Conservation (phyloP, 2,888 invertebrate genomes). For the Ophion ventricosus region DNA sequence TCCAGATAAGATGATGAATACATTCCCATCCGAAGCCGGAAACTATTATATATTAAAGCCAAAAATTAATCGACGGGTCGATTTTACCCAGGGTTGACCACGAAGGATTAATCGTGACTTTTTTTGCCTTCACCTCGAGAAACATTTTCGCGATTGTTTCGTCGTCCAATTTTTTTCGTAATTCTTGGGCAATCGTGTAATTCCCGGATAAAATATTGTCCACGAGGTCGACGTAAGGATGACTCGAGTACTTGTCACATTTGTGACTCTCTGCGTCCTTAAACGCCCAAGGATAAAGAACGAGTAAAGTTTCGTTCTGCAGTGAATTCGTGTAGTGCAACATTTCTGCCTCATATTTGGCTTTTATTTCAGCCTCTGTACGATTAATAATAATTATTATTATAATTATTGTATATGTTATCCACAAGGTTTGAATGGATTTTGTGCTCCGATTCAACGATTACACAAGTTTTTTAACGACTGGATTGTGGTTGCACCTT, state of each 20-base stretch:
- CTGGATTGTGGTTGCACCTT: conserved; percentile 71
- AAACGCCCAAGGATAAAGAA: conserved; percentile 81
- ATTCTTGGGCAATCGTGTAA: conserved; percentile 77
- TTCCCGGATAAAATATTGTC: conserved; percentile 77
- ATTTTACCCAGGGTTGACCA: too few species aligned
- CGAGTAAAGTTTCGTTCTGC: conserved; percentile 76
- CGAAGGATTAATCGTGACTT: too few species aligned
- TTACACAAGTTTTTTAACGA: not conserved
- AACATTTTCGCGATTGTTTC: conserved; percentile 75
- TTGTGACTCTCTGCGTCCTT: conserved; percentile 80
- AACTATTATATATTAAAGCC: too few species aligned
- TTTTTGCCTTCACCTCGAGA: conserved; percentile 73
- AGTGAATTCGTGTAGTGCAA: conserved; percentile 75
- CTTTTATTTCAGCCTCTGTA: conserved; percentile 76
- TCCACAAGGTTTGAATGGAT: too few species aligned
- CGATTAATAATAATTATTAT: not conserved
- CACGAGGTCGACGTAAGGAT: conserved; percentile 78
- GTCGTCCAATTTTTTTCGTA: conserved; percentile 76
- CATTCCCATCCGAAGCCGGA: too few species aligned
- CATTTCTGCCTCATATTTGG: conserved; percentile 79
- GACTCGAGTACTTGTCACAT: conserved; percentile 78
- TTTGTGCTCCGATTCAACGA: not conserved
- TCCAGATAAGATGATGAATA: too few species aligned
- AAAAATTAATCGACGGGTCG: too few species aligned
- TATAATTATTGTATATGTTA: too few species aligned